Conservation (phyloP, 2,888 invertebrate species). For the Microctonus aethiopoides region DNA sequence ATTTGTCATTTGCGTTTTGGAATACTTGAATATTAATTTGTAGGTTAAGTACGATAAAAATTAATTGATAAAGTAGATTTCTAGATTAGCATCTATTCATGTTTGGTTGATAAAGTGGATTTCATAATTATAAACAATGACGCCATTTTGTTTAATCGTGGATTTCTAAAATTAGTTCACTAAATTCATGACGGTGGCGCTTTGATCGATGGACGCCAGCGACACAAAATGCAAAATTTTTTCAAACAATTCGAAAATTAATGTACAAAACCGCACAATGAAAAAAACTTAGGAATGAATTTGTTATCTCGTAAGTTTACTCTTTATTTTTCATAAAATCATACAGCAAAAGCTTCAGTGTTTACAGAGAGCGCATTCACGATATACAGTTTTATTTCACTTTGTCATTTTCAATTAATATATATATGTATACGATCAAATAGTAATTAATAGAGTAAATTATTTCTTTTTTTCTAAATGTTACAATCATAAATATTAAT, state of each 20-base stretch:
- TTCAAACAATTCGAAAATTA: too few relatives aligned
- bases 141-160: too few relatives aligned
- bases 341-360: slow-evolving; percentile 60
- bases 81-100: too few relatives aligned
- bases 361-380: slow-evolving; percentile 45
- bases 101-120: too few relatives aligned
- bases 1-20: background rate
- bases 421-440: slow-evolving; percentile 30
- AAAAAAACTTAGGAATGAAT: background rate
- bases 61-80: too few relatives aligned
- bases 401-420: slow-evolving; percentile 17
- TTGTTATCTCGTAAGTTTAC: slow-evolving; percentile 38
- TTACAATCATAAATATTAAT: background rate
- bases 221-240: too few relatives aligned
- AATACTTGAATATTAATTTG: background rate
- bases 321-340: slow-evolving; percentile 61
- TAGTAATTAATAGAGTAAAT: background rate
- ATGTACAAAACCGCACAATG: too few relatives aligned
- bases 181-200: too few relatives aligned
- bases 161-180: too few relatives aligned
- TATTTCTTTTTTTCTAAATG: background rate
- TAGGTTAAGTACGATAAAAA: too few relatives aligned
- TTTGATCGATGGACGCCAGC: too few relatives aligned
- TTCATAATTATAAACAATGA: too few relatives aligned
- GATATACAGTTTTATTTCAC: background rate